Percentiles rank a stretch among this genome's conserved stretches.
Evolutionary conservation across 2,797 vertebrate genomes (phyloP).

Genomic region (Heterohyrax brucei): DNA sequence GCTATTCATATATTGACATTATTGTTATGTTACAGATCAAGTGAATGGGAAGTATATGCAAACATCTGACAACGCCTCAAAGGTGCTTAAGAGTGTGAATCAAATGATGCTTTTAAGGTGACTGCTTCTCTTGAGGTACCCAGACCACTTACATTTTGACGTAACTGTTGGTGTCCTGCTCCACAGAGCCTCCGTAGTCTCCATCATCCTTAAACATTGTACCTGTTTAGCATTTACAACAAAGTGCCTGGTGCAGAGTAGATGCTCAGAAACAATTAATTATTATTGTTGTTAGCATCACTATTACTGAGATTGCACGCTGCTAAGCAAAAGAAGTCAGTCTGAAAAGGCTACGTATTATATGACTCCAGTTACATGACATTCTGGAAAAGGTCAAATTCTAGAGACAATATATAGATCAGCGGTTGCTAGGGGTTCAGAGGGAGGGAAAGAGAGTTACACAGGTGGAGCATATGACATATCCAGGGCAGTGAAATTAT

Average conservation of each 20-base stretch:
- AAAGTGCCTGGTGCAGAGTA: constrained; percentile 26
- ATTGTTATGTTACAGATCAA: constrained; percentile 40
- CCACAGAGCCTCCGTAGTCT: background rate
- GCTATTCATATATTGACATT: constrained; percentile 40
- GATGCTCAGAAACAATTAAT: constrained; percentile 46
- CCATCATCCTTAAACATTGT: constrained; percentile 8
- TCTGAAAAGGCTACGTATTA: background rate
- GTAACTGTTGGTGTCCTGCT: constrained; percentile 18
- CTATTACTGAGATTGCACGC: background rate
- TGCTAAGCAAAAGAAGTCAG: background rate
- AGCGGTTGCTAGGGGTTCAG: background rate
- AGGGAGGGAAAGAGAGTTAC: background rate
- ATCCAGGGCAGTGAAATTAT: background rate
- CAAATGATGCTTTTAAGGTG: constrained; percentile 34
- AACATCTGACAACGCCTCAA: background rate
- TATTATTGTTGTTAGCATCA: background rate
- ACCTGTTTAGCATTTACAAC: constrained; percentile 25
- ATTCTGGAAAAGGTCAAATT: background rate
- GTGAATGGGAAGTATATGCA: constrained; percentile 41
- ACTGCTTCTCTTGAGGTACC: background rate
- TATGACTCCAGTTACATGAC: background rate
- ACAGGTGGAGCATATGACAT: background rate
- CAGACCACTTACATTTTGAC: background rate
- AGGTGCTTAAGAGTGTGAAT: constrained; percentile 33
- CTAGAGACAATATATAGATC: background rate